Evolutionary conservation across 1,140 invertebrate species (phyloP), one percentile per base, ranked within the genome.

Genomic region (Chrysomallon squamiferum): DNA sequence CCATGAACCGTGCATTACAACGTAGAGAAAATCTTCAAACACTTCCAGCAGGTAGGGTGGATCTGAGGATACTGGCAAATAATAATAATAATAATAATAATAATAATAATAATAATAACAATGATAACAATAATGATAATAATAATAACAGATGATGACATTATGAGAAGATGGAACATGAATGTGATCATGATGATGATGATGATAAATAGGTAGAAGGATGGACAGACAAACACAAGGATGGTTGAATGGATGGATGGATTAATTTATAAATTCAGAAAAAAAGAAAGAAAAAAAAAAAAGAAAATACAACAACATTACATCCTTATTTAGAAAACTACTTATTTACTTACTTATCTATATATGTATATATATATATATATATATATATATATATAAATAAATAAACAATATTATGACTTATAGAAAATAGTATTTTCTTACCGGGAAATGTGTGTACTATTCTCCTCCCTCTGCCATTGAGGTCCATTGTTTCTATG

Each of bases 401-500:
- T n/a, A n/a, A n/a, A n/a, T n/a, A n/a, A n/a, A n/a, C n/a, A n/a
- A n/a, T n/a, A n/a, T n/a, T n/a, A n/a, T n/a, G n/a, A n/a, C n/a
- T n/a, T n/a, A n/a, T n/a, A n/a, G n/a, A n/a, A 89, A 88, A 29
- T 32, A 38, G 47, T 13, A 50, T 22, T 22, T 45, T 59, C 69
- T 72, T 63, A 79, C 77, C 59, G 38, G 49, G 50, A 62, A 82
- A 79, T 6, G 52, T 66, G 47, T 72, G 68, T 2, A 83, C 74
- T 11, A 75, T 59, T 22, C 73, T 65, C 43, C 80, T 60, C 59
- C 92, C 91, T 0, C 88, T 89, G 2, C 96, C 96, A 81, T 97
- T 92, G 30, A 90, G 89, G 62, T 89, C 89, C 81, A 96, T 92
- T 15, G 90, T 82, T 68, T 99, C 96, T 66, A 99, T 96, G 0